These are phyloP conservation scores for Axinella damicornis DNA, from an alignment of 37 sponge, comb jelly and placozoan species.

Conservation along the genomic window DNA sequence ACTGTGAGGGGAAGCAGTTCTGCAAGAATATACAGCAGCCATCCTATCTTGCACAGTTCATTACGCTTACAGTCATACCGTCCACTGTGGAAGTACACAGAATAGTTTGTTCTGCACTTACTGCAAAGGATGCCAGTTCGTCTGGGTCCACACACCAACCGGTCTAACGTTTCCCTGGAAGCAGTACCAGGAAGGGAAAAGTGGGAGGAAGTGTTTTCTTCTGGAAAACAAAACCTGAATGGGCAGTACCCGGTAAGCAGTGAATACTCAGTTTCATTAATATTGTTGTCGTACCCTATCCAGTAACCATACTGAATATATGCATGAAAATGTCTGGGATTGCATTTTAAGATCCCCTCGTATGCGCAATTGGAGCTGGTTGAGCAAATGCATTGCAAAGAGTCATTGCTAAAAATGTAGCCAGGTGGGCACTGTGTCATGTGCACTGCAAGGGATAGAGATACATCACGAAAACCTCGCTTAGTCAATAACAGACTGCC, in stretches of 20 bases:
- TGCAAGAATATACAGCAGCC: slow-evolving; percentile 44
- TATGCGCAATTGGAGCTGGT: not conserved
- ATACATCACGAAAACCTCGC: not conserved
- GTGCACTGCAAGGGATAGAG: not conserved
- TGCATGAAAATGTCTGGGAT: not conserved
- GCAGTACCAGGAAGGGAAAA: not conserved
- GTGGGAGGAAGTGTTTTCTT: not conserved
- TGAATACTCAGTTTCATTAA: not conserved
- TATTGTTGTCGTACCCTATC: not conserved
- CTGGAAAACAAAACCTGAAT: not conserved
- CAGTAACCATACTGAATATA: not conserved
- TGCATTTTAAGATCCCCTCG: not conserved
- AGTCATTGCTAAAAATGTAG: not conserved
- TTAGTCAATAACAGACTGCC: not conserved
- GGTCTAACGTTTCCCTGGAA: not conserved
- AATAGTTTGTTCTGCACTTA: not conserved
- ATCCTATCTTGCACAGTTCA: slow-evolving; percentile 21
- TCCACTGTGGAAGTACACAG: not conserved
- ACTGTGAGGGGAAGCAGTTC: slow-evolving; percentile 53
- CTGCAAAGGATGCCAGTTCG: not conserved
- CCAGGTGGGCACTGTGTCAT: slow-evolving; percentile 17
- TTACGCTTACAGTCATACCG: not conserved
- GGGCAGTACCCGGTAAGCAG: not conserved
- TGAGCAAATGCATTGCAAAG: not conserved
- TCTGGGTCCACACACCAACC: not conserved